Base-by-base conservation (phyloP, 2,797 vertebrate genomes). In the Clamator glandarius region DNA sequence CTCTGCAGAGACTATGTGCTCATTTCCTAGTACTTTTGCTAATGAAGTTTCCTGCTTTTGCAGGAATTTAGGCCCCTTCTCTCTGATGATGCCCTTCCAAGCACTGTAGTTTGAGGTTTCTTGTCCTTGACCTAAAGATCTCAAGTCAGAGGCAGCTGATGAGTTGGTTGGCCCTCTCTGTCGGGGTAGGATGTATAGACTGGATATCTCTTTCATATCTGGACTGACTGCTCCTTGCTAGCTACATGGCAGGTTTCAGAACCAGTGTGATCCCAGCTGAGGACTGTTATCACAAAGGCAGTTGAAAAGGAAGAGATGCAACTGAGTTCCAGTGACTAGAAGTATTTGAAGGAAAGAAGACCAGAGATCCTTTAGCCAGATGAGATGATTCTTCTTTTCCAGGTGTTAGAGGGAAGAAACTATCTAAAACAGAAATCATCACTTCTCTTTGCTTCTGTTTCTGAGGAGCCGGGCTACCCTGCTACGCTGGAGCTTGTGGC, bases 11-110 rank as follows among this genome's bases (percentile, higher is more conserved):
- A 62, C 20, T 29, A 28, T 46, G 36, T 66, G 42, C 42, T 93
- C 24, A 76, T 90, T 90, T 90, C 35, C 81, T 87, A 93, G 42
- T 11, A 55, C 44, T 87, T 90, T 69, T 90, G 51, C 41, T 75
- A 72, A 35, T 83, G n/a, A 92, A 80, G 39, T 64, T 91, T 84
- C 42, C 31, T 5, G 16, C 42, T 76, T 96, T 89, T 33, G 8
- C 41, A 77, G 64, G 31, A 76, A n/a, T 8, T 24, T 63, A 46
- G 41, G 61, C 28, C 33, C 20, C 61, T 89, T 76, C 29, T 89
- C 25, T 80, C 54, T 39, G 24, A 42, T 89, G 72, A 33, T 89
- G 64, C 54, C 24, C 12, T 89, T 87, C 46, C 85, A 70, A 74
- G 59, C 57, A 57, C 11, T 54, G 41, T 15, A 64, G 54, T 64